A percentile compares a stretch with the other conserved stretches of the same genome.
These are phyloP conservation scores for Clupea harengus DNA, from an alignment of 2,113 vertebrate genomes.

Conservation along the genomic window DNA sequence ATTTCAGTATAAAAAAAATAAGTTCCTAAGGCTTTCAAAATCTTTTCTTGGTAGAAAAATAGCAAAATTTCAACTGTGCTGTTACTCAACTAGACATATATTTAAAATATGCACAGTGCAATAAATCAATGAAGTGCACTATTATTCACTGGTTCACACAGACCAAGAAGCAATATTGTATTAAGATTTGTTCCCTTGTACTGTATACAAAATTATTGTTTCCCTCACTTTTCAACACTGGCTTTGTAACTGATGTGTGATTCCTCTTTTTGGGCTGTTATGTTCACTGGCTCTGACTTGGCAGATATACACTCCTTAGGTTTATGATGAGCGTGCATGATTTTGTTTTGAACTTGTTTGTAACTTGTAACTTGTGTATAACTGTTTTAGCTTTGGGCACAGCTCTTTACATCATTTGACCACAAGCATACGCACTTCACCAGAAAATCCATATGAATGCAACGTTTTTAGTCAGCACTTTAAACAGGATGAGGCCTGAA, in stretches of 20 bases:
- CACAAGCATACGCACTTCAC: neutral
- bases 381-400: neutral
- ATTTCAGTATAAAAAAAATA: constrained; percentile 53
- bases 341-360: neutral
- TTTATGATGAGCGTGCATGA: neutral
- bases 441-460: neutral
- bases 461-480: neutral
- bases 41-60: constrained; percentile 13
- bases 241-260: neutral
- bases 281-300: neutral
- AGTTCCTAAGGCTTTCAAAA: constrained; percentile 21
- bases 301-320: neutral
- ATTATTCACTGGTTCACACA: constrained; percentile 8
- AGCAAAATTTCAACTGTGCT: neutral
- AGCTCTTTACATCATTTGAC: neutral
- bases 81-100: neutral
- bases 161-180: neutral
- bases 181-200: neutral
- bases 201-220: neutral
- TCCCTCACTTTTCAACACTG: constrained; percentile 3
- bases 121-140: constrained; percentile 1
- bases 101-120: neutral
- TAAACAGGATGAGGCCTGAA: neutral
- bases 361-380: neutral
- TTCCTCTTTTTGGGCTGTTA: neutral